phyloP scores from a whole-genome alignment of 2,797 vertebrate species.

The Apogon hyalosoma region DNA sequence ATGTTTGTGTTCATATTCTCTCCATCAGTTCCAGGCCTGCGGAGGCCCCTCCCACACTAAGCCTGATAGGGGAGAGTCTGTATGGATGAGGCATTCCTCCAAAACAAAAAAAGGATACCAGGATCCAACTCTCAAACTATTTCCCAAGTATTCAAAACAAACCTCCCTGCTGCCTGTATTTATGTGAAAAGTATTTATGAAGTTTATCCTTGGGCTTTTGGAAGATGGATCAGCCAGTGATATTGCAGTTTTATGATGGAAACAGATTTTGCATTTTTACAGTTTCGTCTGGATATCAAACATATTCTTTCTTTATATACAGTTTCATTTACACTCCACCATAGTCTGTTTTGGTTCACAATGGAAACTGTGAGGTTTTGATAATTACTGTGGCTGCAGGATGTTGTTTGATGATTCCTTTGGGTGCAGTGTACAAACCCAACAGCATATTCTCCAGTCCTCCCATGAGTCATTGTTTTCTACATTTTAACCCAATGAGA shows the following conservation, averaged over 20 bases:
- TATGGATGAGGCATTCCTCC: slow-evolving; percentile 46
- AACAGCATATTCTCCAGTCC: slow-evolving; percentile 1
- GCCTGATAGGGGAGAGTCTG: slow-evolving; percentile 35
- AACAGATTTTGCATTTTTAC: no score
- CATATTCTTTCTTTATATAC: not conserved
- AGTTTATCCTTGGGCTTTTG: no score
- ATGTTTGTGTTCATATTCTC: slow-evolving; percentile 34
- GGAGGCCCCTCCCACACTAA: slow-evolving; percentile 35
- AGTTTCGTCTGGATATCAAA: no score
- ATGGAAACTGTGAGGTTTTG: slow-evolving; percentile 28
- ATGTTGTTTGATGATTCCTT: slow-evolving; percentile 12
- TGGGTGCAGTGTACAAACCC: not conserved
- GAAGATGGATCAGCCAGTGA: no score
- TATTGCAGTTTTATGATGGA: no score
- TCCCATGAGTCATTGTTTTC: slow-evolving; percentile 8
- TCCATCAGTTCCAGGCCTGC: slow-evolving; percentile 81
- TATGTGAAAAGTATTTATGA: not conserved
- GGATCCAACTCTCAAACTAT: slow-evolving; percentile 21
- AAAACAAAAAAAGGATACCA: slow-evolving; percentile 42
- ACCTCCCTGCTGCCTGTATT: not conserved
- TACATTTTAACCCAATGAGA: slow-evolving; percentile 5
- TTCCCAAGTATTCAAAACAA: slow-evolving; percentile 35
- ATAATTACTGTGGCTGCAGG: slow-evolving; percentile 10
- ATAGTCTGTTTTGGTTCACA: slow-evolving; percentile 6
- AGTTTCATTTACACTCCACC: not conserved